Percentiles rank a stretch among this genome's conserved stretches.
Conservation (phyloP, 2,888 invertebrate species). For the Sphaerophoria rueppellii region DNA sequence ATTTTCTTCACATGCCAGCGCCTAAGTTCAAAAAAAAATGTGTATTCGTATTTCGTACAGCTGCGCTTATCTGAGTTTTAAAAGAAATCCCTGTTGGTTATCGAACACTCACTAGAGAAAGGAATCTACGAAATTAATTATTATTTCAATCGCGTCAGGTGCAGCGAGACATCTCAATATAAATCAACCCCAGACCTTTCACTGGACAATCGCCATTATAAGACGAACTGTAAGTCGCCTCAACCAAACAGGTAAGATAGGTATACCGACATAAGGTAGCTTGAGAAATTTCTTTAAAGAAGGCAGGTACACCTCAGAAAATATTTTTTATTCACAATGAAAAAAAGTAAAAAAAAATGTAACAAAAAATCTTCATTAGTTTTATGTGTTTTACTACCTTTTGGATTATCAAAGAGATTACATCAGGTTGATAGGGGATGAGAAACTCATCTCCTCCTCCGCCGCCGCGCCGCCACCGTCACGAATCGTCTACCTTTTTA, state of each 20-base stretch:
- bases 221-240: not conserved
- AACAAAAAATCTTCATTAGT: constrained; percentile 40
- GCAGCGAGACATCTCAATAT: constrained; percentile 51
- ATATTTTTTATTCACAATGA: constrained; percentile 8
- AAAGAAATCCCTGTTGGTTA: not conserved
- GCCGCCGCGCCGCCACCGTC: constrained; percentile 32
- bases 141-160: constrained; percentile 51
- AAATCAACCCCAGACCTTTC: constrained; percentile 32
- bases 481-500: constrained; percentile 63
- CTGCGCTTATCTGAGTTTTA: not conserved
- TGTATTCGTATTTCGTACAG: too few relatives aligned
- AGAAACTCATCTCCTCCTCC: constrained; percentile 48
- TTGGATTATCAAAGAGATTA: constrained; percentile 70
- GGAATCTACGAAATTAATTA: constrained; percentile 2
- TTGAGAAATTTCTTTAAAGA: constrained; percentile 25
- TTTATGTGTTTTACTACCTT: constrained; percentile 67
- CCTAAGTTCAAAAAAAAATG: too few relatives aligned
- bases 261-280: not conserved
- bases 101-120: not conserved
- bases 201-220: constrained; percentile 64
- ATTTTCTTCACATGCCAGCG: too few relatives aligned
- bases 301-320: constrained; percentile 31
- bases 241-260: not conserved
- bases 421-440: constrained; percentile 73
- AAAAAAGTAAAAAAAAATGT: constrained; percentile 5